Base-by-base conservation (phyloP, 1,140 invertebrate genomes). In the Mya arenaria region DNA sequence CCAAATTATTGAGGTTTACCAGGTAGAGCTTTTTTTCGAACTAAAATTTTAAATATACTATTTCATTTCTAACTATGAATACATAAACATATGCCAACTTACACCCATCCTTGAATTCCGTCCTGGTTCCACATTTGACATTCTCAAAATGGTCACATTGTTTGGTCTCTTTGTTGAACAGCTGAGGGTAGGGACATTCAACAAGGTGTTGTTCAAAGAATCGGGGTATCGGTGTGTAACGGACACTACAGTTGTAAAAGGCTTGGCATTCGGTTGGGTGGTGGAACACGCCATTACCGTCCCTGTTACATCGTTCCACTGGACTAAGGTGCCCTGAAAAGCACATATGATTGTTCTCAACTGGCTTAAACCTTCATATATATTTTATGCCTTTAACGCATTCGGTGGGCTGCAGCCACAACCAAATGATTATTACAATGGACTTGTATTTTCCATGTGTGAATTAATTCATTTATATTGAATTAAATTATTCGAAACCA, bases 141-240 rank as follows among this genome's bases (percentile, higher is more conserved):
- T 84, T 65, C 25, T 74, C 60, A 25, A 74, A 84, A 15, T 74
- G 41, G 37, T 85, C 80, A 60, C 87, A 88, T 23, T 60, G 52
- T 25, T 48, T 41, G 10, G 86, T 52, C 48, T 79, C 41, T 15
- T 44, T 36, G 28, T 73, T 83, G 75, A 87, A 88, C 4, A 87
- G 63, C 19, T 83, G 19, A 15, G 87, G 87, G 62, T 88, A 88
- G n/a, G 68, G 44, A 65, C 87, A 88, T 60, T 88, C 87, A 23
- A 39, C 55, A 32, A 88, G 30, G 41, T 86, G 56, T 32, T 88
- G 84, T 52, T 86, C 83, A 52, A 82, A 85, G 68, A 52, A 52
- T 10, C 65, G 36, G 0, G 86, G 83, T 0, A 84, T 44, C 10
- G 23, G 17, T 3, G 28, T 36, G 36, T 87, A 86, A 4, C 23